A percentile compares a stretch with the other conserved stretches of the same genome.
phyloP scores from a whole-genome alignment of 2,888 invertebrate genomes.

The Pristionchus japonicus region DNA sequence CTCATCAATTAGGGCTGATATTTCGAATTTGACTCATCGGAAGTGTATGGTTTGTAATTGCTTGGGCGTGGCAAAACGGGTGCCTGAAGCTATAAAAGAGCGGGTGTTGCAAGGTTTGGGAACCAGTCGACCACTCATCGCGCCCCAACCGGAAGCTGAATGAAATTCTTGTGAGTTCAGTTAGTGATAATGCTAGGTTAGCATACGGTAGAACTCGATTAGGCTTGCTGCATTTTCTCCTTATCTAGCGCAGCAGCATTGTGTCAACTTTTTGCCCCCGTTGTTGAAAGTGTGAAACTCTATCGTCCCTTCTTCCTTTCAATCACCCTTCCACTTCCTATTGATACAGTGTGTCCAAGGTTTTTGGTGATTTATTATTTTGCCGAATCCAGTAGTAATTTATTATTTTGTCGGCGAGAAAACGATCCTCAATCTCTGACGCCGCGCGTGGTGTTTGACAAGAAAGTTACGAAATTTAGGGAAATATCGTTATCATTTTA shows the following conservation, averaged over 20 bases:
- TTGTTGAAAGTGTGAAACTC: background rate
- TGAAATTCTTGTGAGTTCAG: constrained; percentile 22
- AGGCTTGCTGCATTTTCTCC: background rate
- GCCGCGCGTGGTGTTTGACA: background rate
- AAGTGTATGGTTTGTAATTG: background rate
- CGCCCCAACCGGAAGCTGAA: background rate
- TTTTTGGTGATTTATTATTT: constrained; percentile 7
- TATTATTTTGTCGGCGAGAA: background rate
- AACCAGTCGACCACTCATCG: background rate
- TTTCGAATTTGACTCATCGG: constrained; percentile 5
- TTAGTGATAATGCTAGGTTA: background rate
- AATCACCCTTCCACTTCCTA: background rate
- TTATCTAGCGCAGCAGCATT: constrained; percentile 5
- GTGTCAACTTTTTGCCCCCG: background rate
- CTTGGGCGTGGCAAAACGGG: background rate
- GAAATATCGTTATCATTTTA: background rate
- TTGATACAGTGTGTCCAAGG: background rate
- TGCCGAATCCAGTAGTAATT: background rate
- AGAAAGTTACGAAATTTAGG: background rate
- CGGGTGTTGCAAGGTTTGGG: background rate
- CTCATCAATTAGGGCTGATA: constrained; percentile 1
- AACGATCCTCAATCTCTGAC: background rate
- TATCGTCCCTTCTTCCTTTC: background rate
- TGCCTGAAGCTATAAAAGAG: constrained; percentile 16
- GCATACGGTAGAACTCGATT: background rate